Evolutionary conservation across 2,113 vertebrate genomes (phyloP).

Genomic region (Oncorhynchus nerka): DNA sequence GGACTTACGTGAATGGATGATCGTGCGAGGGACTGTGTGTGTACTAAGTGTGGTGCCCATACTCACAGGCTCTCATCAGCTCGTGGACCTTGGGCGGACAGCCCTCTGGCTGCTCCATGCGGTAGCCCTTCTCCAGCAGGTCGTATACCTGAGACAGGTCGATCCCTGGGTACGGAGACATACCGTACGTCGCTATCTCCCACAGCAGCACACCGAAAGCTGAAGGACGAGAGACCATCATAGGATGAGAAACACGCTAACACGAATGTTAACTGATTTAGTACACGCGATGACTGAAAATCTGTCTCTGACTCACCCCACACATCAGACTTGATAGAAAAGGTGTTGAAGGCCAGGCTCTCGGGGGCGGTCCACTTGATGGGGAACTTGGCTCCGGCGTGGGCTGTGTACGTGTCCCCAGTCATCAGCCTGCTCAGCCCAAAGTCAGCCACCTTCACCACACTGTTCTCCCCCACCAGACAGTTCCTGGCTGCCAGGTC

Average conservation of each 20-base stretch:
- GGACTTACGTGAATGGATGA: not conserved
- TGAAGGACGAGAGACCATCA: constrained; percentile 51
- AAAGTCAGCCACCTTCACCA: constrained; percentile 98
- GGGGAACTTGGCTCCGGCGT: constrained; percentile 97
- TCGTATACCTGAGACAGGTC: constrained; percentile 99
- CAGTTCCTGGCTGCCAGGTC: constrained; percentile 97
- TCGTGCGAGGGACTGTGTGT: not conserved
- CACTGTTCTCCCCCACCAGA: constrained; percentile 95
- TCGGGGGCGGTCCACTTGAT: constrained; percentile 99
- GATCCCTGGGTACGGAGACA: constrained; percentile 98
- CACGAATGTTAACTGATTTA: no score
- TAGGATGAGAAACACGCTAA: not conserved
- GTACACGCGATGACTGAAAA: not conserved
- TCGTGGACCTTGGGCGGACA: constrained; percentile 98
- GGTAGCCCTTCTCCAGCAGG: constrained; percentile 95
- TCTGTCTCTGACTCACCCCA: constrained; percentile 80
- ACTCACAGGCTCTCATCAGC: constrained; percentile 99
- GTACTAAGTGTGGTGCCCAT: not conserved
- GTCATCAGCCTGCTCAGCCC: constrained; percentile 96
- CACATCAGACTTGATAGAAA: constrained; percentile 98
- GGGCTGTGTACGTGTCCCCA: constrained; percentile 98
- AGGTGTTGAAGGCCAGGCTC: constrained; percentile 98
- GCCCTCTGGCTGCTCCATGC: constrained; percentile 98
- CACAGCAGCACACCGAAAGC: constrained; percentile 96
- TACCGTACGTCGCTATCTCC: constrained; percentile 99